A percentile compares a stretch with the other conserved stretches of the same genome.
Evolutionary conservation across 2,797 vertebrate genomes (phyloP).

Genomic region (Macropodus opercularis): DNA sequence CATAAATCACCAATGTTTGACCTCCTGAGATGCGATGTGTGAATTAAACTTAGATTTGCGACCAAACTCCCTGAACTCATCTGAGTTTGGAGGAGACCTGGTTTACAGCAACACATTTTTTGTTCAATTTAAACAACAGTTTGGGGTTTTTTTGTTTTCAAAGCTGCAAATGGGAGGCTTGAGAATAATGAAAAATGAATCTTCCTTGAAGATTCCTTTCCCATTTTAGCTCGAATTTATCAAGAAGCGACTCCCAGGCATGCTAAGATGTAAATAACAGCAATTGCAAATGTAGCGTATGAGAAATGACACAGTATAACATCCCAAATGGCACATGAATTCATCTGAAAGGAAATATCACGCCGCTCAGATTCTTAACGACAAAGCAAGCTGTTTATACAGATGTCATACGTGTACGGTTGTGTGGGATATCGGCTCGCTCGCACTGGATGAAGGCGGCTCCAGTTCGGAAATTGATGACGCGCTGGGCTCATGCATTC

Average conservation of each 20-base stretch:
- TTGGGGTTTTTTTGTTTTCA: constrained; percentile 3
- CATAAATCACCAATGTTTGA: constrained; percentile 40
- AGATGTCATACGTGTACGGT: constrained; percentile 16
- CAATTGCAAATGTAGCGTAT: constrained; percentile 29
- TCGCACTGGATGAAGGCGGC: constrained; percentile 22
- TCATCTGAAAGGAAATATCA: constrained; percentile 41
- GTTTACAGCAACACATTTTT: constrained; percentile 11
- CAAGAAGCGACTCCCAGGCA: constrained; percentile 41
- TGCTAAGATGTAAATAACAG: constrained; percentile 53
- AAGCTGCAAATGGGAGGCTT: constrained; percentile 25
- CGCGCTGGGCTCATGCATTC: not conserved
- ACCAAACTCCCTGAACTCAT: constrained; percentile 36
- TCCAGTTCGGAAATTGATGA: constrained; percentile 25
- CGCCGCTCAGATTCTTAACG: constrained; percentile 30
- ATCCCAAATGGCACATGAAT: constrained; percentile 51
- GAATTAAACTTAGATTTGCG: constrained; percentile 35
- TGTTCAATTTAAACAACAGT: not conserved
- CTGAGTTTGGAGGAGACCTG: constrained; percentile 13
- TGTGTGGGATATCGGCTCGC: constrained; percentile 37
- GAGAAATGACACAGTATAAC: constrained; percentile 42
- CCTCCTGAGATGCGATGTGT: constrained; percentile 19
- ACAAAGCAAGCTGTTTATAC: constrained; percentile 26
- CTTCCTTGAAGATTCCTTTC: constrained; percentile 32
- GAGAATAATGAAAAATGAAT: constrained; percentile 46
- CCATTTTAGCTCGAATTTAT: constrained; percentile 47